Conservation (phyloP, 1,140 invertebrate genomes). For the Yoshiicerus persimilis region DNA sequence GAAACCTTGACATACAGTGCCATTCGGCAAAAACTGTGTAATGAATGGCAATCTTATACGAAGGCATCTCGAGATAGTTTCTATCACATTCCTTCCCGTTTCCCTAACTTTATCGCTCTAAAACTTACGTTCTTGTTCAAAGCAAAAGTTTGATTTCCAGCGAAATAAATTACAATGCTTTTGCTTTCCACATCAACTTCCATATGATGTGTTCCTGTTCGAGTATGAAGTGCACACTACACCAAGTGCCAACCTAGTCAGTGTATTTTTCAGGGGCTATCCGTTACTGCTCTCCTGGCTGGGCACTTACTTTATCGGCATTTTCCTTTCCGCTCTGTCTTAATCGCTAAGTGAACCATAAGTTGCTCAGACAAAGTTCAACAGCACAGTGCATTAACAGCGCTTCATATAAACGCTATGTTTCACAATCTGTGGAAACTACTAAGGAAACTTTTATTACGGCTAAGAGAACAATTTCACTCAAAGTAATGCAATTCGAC, state of each 20-base stretch:
- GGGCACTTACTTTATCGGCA: neutral
- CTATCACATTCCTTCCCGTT: neutral
- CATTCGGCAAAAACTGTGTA: neutral
- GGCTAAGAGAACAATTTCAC: neutral
- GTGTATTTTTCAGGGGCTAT: neutral
- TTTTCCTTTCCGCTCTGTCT: neutral
- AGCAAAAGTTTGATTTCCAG: neutral
- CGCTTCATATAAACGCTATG: neutral
- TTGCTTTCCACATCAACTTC: neutral
- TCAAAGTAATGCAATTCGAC: neutral
- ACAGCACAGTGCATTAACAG: neutral
- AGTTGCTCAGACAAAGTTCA: neutral
- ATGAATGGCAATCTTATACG: neutral
- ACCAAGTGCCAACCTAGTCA: neutral
- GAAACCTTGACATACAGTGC: neutral
- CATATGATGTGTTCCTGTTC: neutral
- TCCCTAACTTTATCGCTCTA: neutral
- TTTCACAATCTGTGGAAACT: neutral
- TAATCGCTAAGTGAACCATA: neutral
- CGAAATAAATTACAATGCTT: neutral
- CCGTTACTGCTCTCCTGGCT: neutral
- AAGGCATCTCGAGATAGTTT: neutral
- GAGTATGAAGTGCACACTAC: neutral
- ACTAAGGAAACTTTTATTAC: neutral
- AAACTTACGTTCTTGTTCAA: neutral